Conservation (phyloP, 2,113 vertebrate genomes). For the Microcebus ravelobensis region DNA sequence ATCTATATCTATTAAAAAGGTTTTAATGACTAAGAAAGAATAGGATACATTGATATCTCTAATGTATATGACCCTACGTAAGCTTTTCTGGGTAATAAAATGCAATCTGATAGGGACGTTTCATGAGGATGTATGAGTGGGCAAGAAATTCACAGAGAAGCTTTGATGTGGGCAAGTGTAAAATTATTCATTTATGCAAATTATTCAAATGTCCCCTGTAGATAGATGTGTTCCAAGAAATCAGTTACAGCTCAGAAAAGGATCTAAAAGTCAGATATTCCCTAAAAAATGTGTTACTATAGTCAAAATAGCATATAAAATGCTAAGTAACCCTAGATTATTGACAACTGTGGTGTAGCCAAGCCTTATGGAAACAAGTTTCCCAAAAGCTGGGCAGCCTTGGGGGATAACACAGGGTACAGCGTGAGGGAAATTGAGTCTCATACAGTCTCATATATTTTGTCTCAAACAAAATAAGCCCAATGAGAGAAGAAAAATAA, state of each 20-base stretch:
- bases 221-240: slow-evolving; percentile 63
- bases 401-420: not conserved
- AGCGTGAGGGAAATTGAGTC: not conserved
- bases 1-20: not conserved
- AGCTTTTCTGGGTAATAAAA: slow-evolving; percentile 1
- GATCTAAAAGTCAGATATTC: slow-evolving; percentile 35
- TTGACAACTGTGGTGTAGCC: not conserved
- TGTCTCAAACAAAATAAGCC: not conserved
- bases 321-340: not conserved
- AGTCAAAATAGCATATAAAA: not conserved
- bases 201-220: slow-evolving; percentile 54
- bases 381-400: not conserved
- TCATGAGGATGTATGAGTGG: slow-evolving; percentile 35
- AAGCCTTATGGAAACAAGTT: not conserved
- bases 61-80: not conserved
- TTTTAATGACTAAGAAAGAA: not conserved
- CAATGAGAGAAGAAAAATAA: not conserved
- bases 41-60: not conserved
- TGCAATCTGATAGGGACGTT: slow-evolving; percentile 8
- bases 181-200: slow-evolving; percentile 72
- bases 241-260: not conserved
- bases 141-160: slow-evolving; percentile 57
- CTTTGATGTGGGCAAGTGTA: slow-evolving; percentile 53
- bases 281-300: slow-evolving; percentile 44
- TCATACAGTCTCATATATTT: too few relatives aligned